Percentiles rank a stretch among this genome's conserved stretches.
These are phyloP conservation scores for Chloroclysta siterata DNA, from an alignment of 2,888 invertebrate species.

Conservation along the genomic window DNA sequence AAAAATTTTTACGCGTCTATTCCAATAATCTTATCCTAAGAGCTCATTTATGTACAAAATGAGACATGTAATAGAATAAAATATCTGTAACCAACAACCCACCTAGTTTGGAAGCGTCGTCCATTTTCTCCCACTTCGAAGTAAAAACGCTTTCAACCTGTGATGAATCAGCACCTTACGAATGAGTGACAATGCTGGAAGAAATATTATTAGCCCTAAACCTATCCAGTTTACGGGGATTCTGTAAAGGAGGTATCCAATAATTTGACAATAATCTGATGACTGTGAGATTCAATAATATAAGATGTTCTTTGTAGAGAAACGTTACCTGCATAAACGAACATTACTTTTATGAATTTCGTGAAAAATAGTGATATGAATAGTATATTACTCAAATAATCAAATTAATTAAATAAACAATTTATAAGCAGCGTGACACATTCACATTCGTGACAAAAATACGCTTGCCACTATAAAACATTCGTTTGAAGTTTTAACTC, in stretches of 20 bases:
- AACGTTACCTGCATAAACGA: too few species aligned
- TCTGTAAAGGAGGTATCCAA: not conserved
- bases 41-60: not conserved
- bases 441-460: not conserved
- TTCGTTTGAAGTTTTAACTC: not conserved
- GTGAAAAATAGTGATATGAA: too few species aligned
- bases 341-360: too few species aligned
- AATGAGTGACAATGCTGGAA: slow-evolving; percentile 79
- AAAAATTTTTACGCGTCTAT: not conserved
- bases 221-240: slow-evolving; percentile 46
- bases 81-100: slow-evolving; percentile 77
- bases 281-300: too few species aligned
- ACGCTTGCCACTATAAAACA: not conserved
- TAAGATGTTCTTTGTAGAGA: too few species aligned
- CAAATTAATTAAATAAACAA: not conserved
- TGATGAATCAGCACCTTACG: slow-evolving; percentile 70
- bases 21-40: too few species aligned
- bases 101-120: slow-evolving; percentile 94
- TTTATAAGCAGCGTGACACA: not conserved
- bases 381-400: not conserved
- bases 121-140: slow-evolving; percentile 94
- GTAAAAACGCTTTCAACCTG: slow-evolving; percentile 83
- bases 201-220: slow-evolving; percentile 74
- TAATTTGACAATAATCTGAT: not conserved
- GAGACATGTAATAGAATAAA: slow-evolving; percentile 27